Percentiles rank a stretch among this genome's conserved stretches.
These are phyloP conservation scores for Epicauta chinensis DNA, from an alignment of 1,140 invertebrate genomes.

Conservation along the genomic window DNA sequence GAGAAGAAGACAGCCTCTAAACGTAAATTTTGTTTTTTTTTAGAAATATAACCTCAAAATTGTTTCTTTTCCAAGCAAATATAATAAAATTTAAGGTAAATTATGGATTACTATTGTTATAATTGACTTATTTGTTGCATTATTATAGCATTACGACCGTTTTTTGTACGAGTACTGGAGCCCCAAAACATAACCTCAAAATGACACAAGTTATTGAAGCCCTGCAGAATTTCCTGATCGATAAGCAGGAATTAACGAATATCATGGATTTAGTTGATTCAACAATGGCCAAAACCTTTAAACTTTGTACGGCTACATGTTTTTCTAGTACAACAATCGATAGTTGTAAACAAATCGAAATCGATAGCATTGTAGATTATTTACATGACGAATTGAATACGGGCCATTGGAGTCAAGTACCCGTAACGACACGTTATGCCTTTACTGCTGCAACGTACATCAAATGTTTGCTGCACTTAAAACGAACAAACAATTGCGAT, in stretches of 20 bases:
- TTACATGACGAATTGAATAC: conserved; percentile 40
- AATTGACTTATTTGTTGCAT: too few species aligned
- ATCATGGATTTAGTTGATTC: neutral
- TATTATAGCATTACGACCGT: too few species aligned
- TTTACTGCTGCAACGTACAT: conserved; percentile 43
- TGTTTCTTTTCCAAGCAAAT: too few species aligned
- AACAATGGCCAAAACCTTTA: neutral
- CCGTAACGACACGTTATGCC: conserved; percentile 32
- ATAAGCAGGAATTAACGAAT: neutral
- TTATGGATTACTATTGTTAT: too few species aligned
- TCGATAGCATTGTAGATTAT: conserved; percentile 34
- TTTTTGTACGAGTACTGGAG: too few species aligned
- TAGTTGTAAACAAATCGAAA: conserved; percentile 22
- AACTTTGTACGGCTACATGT: neutral
- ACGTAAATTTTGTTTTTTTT: too few species aligned
- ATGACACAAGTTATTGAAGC: too few species aligned
- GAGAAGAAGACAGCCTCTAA: too few species aligned
- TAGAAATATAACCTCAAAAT: too few species aligned
- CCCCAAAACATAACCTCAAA: too few species aligned
- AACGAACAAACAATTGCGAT: conserved; percentile 13
- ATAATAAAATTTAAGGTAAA: too few species aligned
- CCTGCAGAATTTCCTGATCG: neutral
- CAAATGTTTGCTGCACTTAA: conserved; percentile 30
- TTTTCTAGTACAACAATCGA: neutral
- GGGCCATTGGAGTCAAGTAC: conserved; percentile 52